A percentile compares a stretch with the other conserved stretches of the same genome.
These are phyloP conservation scores for Nesospiza acunhae DNA, from an alignment of 2,113 vertebrate species.

Conservation along the genomic window DNA sequence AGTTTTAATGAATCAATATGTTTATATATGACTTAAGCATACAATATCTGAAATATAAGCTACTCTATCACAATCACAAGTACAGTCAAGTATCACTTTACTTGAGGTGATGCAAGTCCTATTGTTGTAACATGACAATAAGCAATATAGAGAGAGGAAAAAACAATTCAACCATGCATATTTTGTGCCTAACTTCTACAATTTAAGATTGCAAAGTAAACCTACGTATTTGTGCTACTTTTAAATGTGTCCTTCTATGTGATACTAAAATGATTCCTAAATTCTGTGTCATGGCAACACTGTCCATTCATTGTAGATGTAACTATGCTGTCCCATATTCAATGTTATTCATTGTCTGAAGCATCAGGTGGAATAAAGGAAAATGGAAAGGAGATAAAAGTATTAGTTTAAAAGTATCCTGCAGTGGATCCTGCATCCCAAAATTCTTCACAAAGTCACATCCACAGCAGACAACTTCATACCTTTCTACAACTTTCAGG, in stretches of 20 bases:
- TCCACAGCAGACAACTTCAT: fast-evolving
- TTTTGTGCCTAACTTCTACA: background rate
- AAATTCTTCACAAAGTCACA: background rate
- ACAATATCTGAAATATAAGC: background rate
- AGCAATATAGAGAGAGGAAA: background rate
- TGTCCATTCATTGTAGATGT: background rate
- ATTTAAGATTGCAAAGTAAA: background rate
- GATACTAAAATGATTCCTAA: background rate
- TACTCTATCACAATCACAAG: background rate
- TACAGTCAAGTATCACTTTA: background rate
- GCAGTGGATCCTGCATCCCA: background rate
- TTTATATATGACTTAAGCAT: background rate
- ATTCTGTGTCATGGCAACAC: background rate
- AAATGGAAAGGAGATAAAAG: background rate
- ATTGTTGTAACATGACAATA: background rate
- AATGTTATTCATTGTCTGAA: background rate
- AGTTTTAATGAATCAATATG: background rate
- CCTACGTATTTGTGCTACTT: background rate
- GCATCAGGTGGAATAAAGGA: background rate
- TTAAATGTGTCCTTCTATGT: background rate
- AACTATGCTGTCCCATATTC: background rate
- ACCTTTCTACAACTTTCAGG: background rate
- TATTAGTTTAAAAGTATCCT: background rate
- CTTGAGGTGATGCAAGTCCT: background rate
- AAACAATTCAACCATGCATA: background rate